Evolutionary conservation across 2,113 vertebrate species (phyloP).

Genomic region (Tyrannus savana): DNA sequence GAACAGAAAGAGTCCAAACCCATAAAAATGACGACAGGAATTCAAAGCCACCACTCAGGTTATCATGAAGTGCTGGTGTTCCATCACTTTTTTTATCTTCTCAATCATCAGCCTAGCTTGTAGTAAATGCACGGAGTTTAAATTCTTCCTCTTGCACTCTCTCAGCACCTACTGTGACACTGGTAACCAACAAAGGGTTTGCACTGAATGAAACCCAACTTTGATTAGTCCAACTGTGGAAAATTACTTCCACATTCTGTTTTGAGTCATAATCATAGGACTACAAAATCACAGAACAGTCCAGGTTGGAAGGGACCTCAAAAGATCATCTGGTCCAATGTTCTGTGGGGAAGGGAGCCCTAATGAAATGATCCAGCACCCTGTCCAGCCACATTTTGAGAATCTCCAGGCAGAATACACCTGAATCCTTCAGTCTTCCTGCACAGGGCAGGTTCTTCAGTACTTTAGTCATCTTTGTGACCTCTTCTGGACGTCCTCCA

Average conservation of each 20-base stretch:
- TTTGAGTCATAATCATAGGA: neutral
- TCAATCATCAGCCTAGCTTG: neutral
- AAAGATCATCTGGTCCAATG: neutral
- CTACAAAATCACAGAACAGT: neutral
- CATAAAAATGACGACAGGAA: neutral
- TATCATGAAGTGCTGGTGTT: neutral
- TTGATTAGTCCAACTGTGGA: neutral
- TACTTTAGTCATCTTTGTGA: neutral
- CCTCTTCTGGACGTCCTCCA: neutral
- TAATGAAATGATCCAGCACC: neutral
- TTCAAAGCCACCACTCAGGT: neutral
- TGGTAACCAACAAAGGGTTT: neutral
- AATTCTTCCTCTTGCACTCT: neutral
- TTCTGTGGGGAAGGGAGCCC: neutral
- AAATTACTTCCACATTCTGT: neutral
- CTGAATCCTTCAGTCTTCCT: neutral
- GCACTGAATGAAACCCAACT: neutral
- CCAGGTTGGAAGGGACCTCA: neutral
- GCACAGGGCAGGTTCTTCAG: neutral
- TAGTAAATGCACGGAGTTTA: neutral
- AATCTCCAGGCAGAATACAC: neutral
- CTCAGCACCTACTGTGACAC: neutral
- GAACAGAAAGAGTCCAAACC: neutral
- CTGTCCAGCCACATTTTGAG: neutral
- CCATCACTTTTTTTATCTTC: neutral